Base-by-base conservation (phyloP, 2,113 vertebrate genomes). In the Chauna torquata region DNA sequence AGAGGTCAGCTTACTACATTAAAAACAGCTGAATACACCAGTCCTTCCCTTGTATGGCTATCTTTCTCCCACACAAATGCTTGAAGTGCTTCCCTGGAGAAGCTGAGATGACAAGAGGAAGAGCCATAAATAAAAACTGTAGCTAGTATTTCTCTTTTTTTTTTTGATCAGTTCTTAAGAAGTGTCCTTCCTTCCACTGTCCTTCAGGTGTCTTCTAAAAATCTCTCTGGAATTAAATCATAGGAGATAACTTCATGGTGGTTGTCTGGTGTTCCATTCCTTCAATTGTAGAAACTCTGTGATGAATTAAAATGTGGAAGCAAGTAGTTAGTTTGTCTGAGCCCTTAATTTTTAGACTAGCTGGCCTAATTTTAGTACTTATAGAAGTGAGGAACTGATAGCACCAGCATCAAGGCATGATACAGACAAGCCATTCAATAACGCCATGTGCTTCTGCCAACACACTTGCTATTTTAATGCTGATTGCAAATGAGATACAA, bases 381-480 rank as follows among this genome's bases (percentile, higher is more conserved):
- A 28, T 22, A 77, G 66, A 91, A 94, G 45, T n/a, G 78, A 92
- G 55, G 75, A 92, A 74, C 62, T 95, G 93, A 62, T 94, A 96
- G 91, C 77, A 89, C 57, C 40, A 88, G 23, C 58, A 94, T 90
- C 66, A 88, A 95, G 55, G 71, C 66, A 0, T 72, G 74, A 76
- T 65, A 76, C 32, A 95, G 88, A 92, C 86, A 64, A 86, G 38
- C 50, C 68, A 77, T 93, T 97, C 62, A 95, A 14, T 87, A 91
- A 74, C 68, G 89, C 59, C 45, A 66, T 8, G 4, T 82, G 76
- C 58, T 95, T 80, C 89, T 96, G 91, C 78, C 89, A 95, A 80
- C 81, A 95, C 42, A 20, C 57, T 96, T 96, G 82, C 84, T 96
- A 88, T 95, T 97, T 96, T 92, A 88, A 70, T 83, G 58, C 50